These are phyloP conservation scores for Synanthedon tipuliformis DNA, from an alignment of 2,888 invertebrate genomes.

Conservation along the genomic window DNA sequence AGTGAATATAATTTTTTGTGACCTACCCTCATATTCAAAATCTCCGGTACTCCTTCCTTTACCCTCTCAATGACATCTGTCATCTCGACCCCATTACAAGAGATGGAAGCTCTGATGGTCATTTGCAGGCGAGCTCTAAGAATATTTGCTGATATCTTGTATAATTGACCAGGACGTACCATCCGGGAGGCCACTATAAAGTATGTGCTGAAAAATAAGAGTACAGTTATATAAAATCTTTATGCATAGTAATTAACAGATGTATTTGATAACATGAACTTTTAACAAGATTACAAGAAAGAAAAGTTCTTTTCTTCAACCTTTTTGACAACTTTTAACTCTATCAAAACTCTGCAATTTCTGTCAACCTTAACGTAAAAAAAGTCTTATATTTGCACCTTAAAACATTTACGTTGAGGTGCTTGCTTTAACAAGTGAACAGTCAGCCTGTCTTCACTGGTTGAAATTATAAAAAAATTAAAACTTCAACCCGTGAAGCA, in stretches of 20 bases:
- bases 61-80: constrained; percentile 85
- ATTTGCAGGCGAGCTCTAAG: constrained; percentile 83
- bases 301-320: no score
- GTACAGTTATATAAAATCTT: neutral
- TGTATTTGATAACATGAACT: neutral
- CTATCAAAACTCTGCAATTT: no score
- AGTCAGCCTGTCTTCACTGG: no score
- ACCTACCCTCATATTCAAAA: constrained; percentile 86
- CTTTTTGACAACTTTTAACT: no score
- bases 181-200: constrained; percentile 92
- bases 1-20: neutral
- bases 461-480: no score
- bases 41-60: constrained; percentile 88
- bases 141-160: constrained; percentile 88
- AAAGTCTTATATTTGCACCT: no score
- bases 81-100: constrained; percentile 90
- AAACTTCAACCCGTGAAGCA: no score
- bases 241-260: neutral
- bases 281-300: no score
- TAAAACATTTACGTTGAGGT: no score
- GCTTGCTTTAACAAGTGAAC: no score
- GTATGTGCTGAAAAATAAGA: constrained; percentile 78
- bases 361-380: no score
- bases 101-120: constrained; percentile 88
- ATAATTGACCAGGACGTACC: constrained; percentile 92